Evolutionary conservation across 2,797 vertebrate species (phyloP).

Genomic region (Poeciliopsis turneri): DNA sequence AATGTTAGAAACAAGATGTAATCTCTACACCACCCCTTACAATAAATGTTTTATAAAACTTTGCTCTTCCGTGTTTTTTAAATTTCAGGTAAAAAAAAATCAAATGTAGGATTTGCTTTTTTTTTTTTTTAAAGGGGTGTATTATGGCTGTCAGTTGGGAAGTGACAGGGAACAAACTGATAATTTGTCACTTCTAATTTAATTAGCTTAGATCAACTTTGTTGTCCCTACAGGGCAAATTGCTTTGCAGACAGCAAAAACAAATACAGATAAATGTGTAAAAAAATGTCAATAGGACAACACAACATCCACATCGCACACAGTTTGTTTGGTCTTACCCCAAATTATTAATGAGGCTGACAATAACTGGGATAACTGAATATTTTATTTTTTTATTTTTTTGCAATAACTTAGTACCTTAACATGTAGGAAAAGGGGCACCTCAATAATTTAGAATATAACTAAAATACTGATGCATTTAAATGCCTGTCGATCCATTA

Average conservation of each 20-base stretch:
- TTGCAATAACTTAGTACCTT: neutral
- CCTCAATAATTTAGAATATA: neutral
- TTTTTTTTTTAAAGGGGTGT: neutral
- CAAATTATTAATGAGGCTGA: too few relatives aligned
- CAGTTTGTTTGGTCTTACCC: too few relatives aligned
- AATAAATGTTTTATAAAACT: conserved; percentile 59
- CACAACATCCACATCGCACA: too few relatives aligned
- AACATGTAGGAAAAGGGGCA: neutral
- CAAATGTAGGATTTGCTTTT: neutral
- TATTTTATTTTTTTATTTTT: too few relatives aligned
- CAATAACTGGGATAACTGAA: too few relatives aligned
- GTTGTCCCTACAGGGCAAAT: too few relatives aligned
- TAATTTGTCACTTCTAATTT: neutral
- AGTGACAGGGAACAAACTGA: neutral
- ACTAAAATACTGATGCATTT: neutral
- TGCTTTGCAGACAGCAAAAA: too few relatives aligned
- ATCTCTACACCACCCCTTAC: conserved; percentile 31
- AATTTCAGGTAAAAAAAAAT: neutral
- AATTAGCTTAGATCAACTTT: too few relatives aligned
- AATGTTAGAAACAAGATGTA: conserved; percentile 46
- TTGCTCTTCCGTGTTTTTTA: conserved; percentile 8
- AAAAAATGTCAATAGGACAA: too few relatives aligned
- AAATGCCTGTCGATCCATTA: neutral
- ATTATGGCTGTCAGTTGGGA: neutral
- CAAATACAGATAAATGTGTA: too few relatives aligned